A percentile compares a stretch with the other conserved stretches of the same genome.
phyloP scores from a whole-genome alignment of 2,888 invertebrate species.

The Pardosa pseudoannulata region DNA sequence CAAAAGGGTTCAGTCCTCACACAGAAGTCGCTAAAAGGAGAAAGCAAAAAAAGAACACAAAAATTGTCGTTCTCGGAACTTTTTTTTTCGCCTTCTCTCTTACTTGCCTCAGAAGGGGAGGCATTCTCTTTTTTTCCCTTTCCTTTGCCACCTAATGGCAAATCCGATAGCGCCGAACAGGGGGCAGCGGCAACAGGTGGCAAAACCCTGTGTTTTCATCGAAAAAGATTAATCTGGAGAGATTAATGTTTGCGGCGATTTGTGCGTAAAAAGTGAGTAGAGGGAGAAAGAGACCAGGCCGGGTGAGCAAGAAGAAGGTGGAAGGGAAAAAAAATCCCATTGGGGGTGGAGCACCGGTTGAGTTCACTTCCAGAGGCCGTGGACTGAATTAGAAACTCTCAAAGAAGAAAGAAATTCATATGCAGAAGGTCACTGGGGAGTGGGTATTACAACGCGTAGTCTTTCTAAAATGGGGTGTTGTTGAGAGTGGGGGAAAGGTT shows the following conservation, averaged over 20 bases:
- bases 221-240: conserved; percentile 71
- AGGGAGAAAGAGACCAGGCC: background rate
- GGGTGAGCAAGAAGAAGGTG: background rate
- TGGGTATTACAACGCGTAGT: too few relatives aligned
- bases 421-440: too few relatives aligned
- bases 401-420: too few relatives aligned
- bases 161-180: conserved; percentile 65
- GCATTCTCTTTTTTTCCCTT: background rate
- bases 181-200: conserved; percentile 66
- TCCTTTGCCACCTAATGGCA: conserved; percentile 64
- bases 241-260: conserved; percentile 72
- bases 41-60: conserved; percentile 3
- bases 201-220: conserved; percentile 65
- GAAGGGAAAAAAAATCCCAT: background rate
- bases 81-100: conserved; percentile 32
- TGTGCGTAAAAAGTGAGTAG: conserved; percentile 42
- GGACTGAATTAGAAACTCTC: too few relatives aligned
- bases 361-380: too few relatives aligned
- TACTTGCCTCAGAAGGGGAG: conserved; percentile 11
- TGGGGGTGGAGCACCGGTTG: too few relatives aligned
- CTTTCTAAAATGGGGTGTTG: too few relatives aligned
- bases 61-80: conserved; percentile 49
- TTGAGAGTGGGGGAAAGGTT: too few relatives aligned
- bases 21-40: background rate
- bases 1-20: conserved; percentile 46